Base-by-base conservation (phyloP, 2,888 invertebrate genomes). In the Catocala sponsa region DNA sequence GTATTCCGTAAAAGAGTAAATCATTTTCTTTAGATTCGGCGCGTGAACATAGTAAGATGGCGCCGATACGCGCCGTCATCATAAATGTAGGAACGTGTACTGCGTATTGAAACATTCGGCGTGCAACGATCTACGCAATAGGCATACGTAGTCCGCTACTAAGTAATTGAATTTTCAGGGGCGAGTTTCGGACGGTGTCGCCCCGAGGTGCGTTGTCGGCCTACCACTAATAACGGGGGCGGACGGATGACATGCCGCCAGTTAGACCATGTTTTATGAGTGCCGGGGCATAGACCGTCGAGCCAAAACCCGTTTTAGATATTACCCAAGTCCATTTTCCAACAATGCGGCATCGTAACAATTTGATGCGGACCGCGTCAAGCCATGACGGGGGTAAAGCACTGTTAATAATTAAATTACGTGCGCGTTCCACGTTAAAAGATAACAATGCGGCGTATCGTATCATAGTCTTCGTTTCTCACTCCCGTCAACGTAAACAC, bases 91-190 rank as follows among this genome's bases (percentile, higher is more conserved):
- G 62, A 74, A 86, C 85, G 86, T 86, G 87, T 65, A 72, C 62
- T 58, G 83, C 70, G 75, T 85, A 83, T 83, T 82, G 79, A 85
- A 80, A 80, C 79, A 83, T 82, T 81, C 68, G 68, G 61, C 80
- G 78, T 85, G 80, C 80, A 82, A 74, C 75, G 65, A 74, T 70
- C 65, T 80, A 86, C 85, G 84, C 84, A 84, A 74, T 78, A 81
- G 84, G 83, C 87, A 84, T 85, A 87, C 84, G 82, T 79, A 80
- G 78, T 74, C 74, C 79, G 79, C 71, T 78, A 79, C 82, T 88
- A 87, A 90, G 89, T 91, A 91, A 92, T 91, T 91, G 85, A 90
- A 91, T 91, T 91, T 91, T 88, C 84, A 85, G 87, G 79, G 77
- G 78, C 77, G 84, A 83, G 79, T 77, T 74, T 81, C 78, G 76